phyloP scores from a whole-genome alignment of 2,888 invertebrate genomes.

The Petrophora chlorosata region DNA sequence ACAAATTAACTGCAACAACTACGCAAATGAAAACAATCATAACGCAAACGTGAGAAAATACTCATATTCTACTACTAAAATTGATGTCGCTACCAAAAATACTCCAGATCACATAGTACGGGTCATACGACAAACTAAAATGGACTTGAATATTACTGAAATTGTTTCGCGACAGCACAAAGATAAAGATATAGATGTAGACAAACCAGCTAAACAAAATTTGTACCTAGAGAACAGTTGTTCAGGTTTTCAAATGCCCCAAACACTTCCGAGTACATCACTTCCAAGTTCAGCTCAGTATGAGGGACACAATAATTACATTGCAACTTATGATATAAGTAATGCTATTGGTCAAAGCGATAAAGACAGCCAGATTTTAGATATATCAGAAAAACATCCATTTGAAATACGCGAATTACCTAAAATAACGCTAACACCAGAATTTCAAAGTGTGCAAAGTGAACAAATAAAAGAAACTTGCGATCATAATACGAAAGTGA shows the following conservation, averaged over 20 bases:
- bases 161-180: slow-evolving; percentile 34
- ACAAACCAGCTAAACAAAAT: background rate
- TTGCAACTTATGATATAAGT: too few relatives aligned
- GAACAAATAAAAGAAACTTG: background rate
- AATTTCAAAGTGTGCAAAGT: background rate
- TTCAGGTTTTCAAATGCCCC: slow-evolving; percentile 1
- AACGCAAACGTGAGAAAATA: slow-evolving; percentile 46
- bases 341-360: too few relatives aligned
- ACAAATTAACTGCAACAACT: background rate
- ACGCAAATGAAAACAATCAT: slow-evolving; percentile 1
- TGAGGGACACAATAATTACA: too few relatives aligned
- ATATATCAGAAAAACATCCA: too few relatives aligned
- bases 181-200: slow-evolving; percentile 3
- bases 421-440: background rate
- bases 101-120: slow-evolving; percentile 40
- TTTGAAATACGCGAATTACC: background rate
- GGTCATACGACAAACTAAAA: slow-evolving; percentile 58
- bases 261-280: too few relatives aligned
- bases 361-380: too few relatives aligned
- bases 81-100: slow-evolving; percentile 50
- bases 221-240: background rate
- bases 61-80: slow-evolving; percentile 51
- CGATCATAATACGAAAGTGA: slow-evolving; percentile 1
- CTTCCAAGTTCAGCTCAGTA: too few relatives aligned
- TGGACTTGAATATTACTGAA: slow-evolving; percentile 65